These are phyloP conservation scores for Lasioglossum lativentre DNA, from an alignment of 2,888 invertebrate species.

Conservation along the genomic window DNA sequence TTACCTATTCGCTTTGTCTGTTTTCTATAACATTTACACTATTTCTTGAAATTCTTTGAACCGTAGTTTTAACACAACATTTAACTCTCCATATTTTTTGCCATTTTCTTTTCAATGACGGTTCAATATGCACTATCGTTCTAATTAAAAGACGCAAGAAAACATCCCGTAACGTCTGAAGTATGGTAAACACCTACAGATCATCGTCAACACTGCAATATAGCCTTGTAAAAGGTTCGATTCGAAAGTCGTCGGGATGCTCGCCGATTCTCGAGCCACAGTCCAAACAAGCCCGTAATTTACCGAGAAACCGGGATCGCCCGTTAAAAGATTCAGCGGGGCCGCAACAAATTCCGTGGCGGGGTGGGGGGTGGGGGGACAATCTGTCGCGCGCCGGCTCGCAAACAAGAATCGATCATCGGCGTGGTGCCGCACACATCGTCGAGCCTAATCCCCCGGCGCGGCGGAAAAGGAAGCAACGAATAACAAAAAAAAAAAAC, in stretches of 20 bases:
- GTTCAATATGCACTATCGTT: background rate
- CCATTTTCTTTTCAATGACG: too few relatives aligned
- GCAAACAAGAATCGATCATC: constrained; percentile 52
- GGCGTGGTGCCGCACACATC: constrained; percentile 1
- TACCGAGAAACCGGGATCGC: background rate
- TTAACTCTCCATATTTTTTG: too few relatives aligned
- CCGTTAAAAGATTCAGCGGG: constrained; percentile 33
- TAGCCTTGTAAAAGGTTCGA: background rate
- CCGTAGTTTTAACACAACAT: too few relatives aligned
- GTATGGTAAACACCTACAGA: background rate
- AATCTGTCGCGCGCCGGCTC: constrained; percentile 28
- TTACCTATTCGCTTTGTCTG: too few relatives aligned
- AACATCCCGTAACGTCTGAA: background rate
- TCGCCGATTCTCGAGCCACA: background rate
- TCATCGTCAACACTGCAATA: background rate
- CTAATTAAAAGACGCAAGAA: background rate
- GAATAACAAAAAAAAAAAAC: background rate
- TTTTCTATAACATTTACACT: too few relatives aligned
- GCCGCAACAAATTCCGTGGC: constrained; percentile 23
- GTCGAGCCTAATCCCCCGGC: background rate
- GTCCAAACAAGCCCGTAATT: constrained; percentile 24
- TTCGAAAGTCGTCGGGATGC: background rate
- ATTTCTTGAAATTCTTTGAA: too few relatives aligned
- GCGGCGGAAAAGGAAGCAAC: background rate
- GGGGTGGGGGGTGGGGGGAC: background rate